Percentiles rank a stretch among this genome's conserved stretches.
These are phyloP conservation scores for Sebastes minor DNA, from an alignment of 2,797 vertebrate species.

Conservation along the genomic window DNA sequence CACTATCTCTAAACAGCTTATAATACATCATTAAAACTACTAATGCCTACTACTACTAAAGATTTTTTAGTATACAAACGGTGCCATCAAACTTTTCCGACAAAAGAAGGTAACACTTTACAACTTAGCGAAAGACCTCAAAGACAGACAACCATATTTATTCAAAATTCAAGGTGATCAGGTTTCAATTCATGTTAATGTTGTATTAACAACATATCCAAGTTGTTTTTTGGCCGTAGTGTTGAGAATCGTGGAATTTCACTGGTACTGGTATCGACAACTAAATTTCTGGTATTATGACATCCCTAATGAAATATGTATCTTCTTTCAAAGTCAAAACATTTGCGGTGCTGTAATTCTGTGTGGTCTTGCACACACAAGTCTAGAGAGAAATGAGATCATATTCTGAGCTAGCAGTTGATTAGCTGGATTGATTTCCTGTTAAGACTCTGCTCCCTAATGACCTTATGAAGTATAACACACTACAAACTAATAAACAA, in stretches of 20 bases:
- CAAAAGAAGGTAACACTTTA: not conserved
- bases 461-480: constrained; percentile 25
- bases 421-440: constrained; percentile 47
- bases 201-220: not conserved
- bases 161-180: not conserved
- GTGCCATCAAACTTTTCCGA: not conserved
- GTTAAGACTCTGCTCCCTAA: constrained; percentile 15
- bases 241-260: too few species aligned
- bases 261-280: too few species aligned
- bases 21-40: too few species aligned
- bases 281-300: too few species aligned
- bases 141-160: not conserved
- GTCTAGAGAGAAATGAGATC: constrained; percentile 16
- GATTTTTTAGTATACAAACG: too few species aligned
- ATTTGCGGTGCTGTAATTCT: not conserved
- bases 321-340: not conserved
- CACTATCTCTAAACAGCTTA: too few species aligned
- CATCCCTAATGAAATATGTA: too few species aligned
- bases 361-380: not conserved
- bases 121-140: too few species aligned
- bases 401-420: constrained; percentile 17
- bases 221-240: not conserved
- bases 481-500: constrained; percentile 32
- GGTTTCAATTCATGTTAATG: not conserved
- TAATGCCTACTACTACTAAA: too few species aligned